These are phyloP conservation scores for Boulengeromyrus knoepffleri DNA, from an alignment of 2,113 vertebrate species.

Conservation along the genomic window DNA sequence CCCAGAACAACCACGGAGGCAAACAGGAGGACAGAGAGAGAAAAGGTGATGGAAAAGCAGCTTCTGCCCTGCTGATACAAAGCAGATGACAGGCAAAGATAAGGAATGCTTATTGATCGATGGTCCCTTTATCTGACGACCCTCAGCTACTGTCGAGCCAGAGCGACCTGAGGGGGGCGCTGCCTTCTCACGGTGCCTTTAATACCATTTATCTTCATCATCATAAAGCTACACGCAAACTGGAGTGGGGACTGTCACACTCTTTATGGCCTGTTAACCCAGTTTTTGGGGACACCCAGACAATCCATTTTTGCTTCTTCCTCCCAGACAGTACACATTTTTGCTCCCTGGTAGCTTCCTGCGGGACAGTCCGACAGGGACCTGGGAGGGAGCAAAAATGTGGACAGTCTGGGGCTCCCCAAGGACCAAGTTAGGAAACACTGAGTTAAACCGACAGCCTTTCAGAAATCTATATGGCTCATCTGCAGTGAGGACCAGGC, in stretches of 20 bases:
- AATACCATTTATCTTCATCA: slow-evolving; percentile 22
- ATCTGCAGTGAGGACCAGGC: background rate
- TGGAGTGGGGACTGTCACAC: background rate
- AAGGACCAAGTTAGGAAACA: background rate
- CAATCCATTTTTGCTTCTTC: background rate
- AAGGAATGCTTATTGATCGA: slow-evolving; percentile 67
- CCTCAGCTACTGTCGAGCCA: slow-evolving; percentile 53
- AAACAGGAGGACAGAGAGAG: background rate
- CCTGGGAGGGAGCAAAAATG: too few species aligned
- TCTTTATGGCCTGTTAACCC: background rate
- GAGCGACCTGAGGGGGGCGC: slow-evolving; percentile 43
- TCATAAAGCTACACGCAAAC: slow-evolving; percentile 9
- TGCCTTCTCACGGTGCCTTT: slow-evolving; percentile 39
- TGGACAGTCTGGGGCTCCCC: background rate
- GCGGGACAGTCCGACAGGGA: too few species aligned
- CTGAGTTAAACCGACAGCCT: background rate
- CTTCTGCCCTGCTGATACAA: slow-evolving; percentile 56
- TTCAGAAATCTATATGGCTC: background rate
- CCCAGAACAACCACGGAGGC: background rate
- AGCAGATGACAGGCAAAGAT: slow-evolving; percentile 62
- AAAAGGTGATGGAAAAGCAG: slow-evolving; percentile 47
- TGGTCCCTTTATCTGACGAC: slow-evolving; percentile 59
- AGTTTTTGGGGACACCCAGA: background rate
- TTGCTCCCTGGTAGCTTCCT: background rate
- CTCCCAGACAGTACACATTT: background rate